These are phyloP conservation scores for Anguilla marmorata DNA, from an alignment of 2,797 vertebrate genomes.

Conservation along the genomic window DNA sequence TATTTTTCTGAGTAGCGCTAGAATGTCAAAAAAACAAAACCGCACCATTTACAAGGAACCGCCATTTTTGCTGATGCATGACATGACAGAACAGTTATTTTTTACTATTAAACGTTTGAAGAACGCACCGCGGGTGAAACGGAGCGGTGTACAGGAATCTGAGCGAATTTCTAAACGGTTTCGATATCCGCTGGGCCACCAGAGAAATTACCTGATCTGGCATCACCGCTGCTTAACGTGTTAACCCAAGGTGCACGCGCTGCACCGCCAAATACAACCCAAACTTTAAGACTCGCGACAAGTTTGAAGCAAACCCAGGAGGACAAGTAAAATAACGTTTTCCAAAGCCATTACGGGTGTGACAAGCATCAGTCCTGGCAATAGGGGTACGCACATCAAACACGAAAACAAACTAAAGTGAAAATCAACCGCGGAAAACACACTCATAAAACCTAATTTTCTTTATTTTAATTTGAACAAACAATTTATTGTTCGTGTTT, in stretches of 20 bases:
- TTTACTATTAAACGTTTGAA: not conserved
- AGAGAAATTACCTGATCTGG: not conserved
- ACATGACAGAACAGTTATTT: not conserved
- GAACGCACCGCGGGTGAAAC: not conserved
- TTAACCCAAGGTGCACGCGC: not conserved
- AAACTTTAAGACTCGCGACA: not conserved
- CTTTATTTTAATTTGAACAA: not conserved
- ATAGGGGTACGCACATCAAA: not conserved
- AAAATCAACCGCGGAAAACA: too few relatives aligned
- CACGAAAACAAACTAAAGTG: too few relatives aligned
- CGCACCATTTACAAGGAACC: not conserved
- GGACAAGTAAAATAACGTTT: not conserved
- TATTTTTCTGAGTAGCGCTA: not conserved
- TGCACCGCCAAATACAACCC: not conserved
- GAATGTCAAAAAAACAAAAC: not conserved
- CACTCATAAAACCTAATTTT: too few relatives aligned
- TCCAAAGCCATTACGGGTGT: not conserved
- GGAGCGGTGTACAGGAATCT: not conserved
- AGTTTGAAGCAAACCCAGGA: not conserved
- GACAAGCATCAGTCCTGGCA: not conserved
- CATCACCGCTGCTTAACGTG: not conserved
- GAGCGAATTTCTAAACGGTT: not conserved
- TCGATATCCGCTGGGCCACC: not conserved
- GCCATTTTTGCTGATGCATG: not conserved
- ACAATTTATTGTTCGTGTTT: not conserved